Percentiles rank a stretch among this genome's conserved stretches.
Conservation (phyloP, 2,113 vertebrate genomes). For the Bos indicus region DNA sequence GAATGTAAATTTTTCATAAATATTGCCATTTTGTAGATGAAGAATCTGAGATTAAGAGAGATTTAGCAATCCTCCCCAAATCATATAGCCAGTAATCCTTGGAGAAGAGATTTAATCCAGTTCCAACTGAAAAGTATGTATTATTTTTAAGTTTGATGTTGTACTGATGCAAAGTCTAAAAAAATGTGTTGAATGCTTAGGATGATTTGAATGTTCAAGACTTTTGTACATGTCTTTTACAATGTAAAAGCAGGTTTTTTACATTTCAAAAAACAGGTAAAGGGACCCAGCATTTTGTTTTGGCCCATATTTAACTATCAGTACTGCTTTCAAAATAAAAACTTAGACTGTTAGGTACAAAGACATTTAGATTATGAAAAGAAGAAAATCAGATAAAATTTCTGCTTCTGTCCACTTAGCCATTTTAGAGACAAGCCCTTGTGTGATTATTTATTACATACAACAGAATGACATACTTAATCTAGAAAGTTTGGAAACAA, state of each 20-base stretch:
- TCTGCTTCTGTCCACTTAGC: not conserved
- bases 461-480: not conserved
- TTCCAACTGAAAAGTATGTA: not conserved
- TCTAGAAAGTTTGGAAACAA: not conserved
- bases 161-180: not conserved
- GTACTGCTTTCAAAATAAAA: not conserved
- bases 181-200: not conserved
- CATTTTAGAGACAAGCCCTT: not conserved
- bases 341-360: not conserved
- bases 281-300: not conserved
- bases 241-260: not conserved
- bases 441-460: not conserved
- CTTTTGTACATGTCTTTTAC: not conserved
- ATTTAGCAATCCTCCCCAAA: not conserved
- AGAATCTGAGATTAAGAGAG: not conserved
- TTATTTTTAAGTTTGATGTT: not conserved
- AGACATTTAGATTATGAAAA: not conserved
- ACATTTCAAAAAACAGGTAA: not conserved
- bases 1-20: not conserved
- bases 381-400: not conserved
- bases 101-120: not conserved
- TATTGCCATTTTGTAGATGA: not conserved
- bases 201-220: not conserved
- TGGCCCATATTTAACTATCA: not conserved
- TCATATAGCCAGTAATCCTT: not conserved